A percentile compares a stretch with the other conserved stretches of the same genome.
phyloP scores from a whole-genome alignment of 2,113 vertebrate species.

The Atrichornis clamosus region DNA sequence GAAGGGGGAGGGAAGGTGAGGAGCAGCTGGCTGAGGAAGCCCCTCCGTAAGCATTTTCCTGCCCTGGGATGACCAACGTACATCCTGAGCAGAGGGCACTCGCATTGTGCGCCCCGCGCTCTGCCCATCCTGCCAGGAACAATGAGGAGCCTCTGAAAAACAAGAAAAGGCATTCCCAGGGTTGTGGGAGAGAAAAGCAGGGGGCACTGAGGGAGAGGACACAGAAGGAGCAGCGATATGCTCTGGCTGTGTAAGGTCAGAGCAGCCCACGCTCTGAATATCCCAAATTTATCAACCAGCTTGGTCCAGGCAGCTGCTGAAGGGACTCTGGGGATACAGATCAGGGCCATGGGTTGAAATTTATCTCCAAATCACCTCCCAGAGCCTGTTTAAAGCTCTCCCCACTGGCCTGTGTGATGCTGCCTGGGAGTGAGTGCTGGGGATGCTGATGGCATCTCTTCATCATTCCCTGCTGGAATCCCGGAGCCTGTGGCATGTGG shows the following conservation, averaged over 20 bases:
- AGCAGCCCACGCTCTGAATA: background rate
- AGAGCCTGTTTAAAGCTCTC: background rate
- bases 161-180: background rate
- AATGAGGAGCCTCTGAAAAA: slow-evolving; percentile 24
- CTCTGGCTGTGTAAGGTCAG: background rate
- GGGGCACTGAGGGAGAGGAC: background rate
- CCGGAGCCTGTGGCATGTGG: rapidly evolving
- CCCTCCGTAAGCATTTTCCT: slow-evolving; percentile 53
- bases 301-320: background rate
- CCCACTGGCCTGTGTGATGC: background rate
- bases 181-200: slow-evolving; percentile 1
- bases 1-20: background rate
- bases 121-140: slow-evolving; percentile 69
- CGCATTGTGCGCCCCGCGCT: slow-evolving; percentile 14
- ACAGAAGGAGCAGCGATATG: background rate
- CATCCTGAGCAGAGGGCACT: slow-evolving; percentile 62
- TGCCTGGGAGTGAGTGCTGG: background rate
- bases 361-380: background rate
- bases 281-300: background rate
- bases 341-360: background rate
- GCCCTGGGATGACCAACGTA: slow-evolving; percentile 54
- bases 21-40: slow-evolving; percentile 37
- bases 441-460: background rate
- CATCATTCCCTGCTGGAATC: background rate
- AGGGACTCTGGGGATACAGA: background rate